A percentile compares a stretch with the other conserved stretches of the same genome.
Evolutionary conservation across 2,797 vertebrate genomes (phyloP).

Genomic region (Mormyrops boulengeri): DNA sequence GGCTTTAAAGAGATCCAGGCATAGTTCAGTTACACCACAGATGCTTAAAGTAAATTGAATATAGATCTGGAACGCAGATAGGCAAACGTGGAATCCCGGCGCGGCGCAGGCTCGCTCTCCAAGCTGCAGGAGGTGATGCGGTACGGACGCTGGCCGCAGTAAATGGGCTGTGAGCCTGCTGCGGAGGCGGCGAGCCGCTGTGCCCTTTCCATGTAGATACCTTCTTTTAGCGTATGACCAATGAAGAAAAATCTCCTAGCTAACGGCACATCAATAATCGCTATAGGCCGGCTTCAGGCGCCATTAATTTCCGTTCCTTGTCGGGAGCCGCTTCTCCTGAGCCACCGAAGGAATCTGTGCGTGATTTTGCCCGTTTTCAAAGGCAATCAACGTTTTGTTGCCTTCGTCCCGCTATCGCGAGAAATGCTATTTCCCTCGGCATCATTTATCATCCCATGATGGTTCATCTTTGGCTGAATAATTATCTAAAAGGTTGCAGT

Average conservation of each 20-base stretch:
- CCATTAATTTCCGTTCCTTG: neutral
- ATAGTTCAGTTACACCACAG: neutral
- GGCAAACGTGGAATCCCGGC: neutral
- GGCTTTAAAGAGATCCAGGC: neutral
- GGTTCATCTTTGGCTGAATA: neutral
- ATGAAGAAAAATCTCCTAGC: neutral
- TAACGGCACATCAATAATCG: neutral
- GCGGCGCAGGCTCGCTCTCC: neutral
- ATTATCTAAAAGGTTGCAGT: neutral
- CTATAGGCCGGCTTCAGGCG: neutral
- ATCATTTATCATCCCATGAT: neutral
- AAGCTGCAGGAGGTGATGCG: neutral
- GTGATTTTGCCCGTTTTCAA: neutral
- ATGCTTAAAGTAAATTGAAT: slow-evolving; percentile 12
- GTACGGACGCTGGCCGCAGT: too few species aligned
- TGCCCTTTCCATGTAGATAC: neutral
- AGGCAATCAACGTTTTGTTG: neutral
- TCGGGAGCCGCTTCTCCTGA: neutral
- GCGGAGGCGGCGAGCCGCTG: neutral
- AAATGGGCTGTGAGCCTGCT: neutral
- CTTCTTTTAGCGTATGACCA: neutral
- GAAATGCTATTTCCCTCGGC: neutral
- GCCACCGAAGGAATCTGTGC: neutral
- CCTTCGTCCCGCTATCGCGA: neutral
- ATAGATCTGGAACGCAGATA: neutral